Evolutionary conservation across 2,113 vertebrate genomes (phyloP), one percentile per base, ranked within the genome.

Genomic region (Phocoena phocoena): DNA sequence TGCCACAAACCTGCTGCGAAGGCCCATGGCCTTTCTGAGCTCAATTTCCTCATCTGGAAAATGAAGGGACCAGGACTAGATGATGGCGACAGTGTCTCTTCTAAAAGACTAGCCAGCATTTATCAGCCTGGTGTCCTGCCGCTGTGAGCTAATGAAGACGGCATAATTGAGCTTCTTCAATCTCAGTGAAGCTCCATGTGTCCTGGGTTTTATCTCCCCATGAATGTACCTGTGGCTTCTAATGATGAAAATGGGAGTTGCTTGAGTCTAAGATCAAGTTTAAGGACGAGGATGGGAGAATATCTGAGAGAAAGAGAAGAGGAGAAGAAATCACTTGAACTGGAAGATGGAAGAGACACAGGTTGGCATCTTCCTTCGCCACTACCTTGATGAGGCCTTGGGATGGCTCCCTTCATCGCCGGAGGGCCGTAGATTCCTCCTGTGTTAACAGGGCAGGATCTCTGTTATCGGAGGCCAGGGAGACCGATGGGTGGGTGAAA

Each of bases 21-120:
- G 28, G 63, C 6, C 62, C 38, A 41, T 81, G 88, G 82, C 18
- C 38, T 86, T 92, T 79, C 25, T 74, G 36, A 84, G 80, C 80
- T 92, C 36, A 44, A 55, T 81, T 94, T 97, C 60, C 23, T 97
- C 84, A 81, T 89, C 71, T 95, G 73, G 67, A 87, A 92, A 93
- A 95, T 67, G 94, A 95, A 74, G 65, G n/a, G 41, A 53, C 28
- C 15, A 47, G 44, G 25, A n/a, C 8, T 71, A 70, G 31, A 65
- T 70, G 85, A 73, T 53, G 84, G 28, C 58, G 77, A 70, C 70
- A 9, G 18, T 65, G 17, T 76, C 33, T 41, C 50, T 92, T 95
- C 58, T 86, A 21, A 79, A 94, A 87, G 81, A 89, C 2, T 55
- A 58, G 33, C 41, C 70, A 90, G 28, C 41, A 31, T 62, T 38